Percentiles rank a stretch among this genome's conserved stretches.
These are phyloP conservation scores for Tragelaphus oryx DNA, from an alignment of 2,797 vertebrate species.

Conservation along the genomic window DNA sequence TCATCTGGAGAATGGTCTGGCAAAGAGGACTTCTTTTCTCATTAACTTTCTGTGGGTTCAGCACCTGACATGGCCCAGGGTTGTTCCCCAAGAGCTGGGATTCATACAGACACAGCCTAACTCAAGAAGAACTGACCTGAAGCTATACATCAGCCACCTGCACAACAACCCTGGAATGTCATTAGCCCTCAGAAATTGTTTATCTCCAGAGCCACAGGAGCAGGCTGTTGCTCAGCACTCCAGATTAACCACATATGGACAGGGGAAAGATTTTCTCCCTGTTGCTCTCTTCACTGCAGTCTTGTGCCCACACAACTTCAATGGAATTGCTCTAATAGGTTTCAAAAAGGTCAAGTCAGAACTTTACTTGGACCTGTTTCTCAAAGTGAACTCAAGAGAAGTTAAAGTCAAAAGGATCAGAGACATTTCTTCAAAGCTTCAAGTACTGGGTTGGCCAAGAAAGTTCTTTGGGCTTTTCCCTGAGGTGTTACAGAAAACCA, in stretches of 20 bases:
- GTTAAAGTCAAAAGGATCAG: not conserved
- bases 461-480: not conserved
- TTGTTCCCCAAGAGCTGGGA: slow-evolving; percentile 36
- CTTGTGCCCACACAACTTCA: not conserved
- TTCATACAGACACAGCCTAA: slow-evolving; percentile 4
- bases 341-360: not conserved
- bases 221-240: not conserved
- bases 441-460: not conserved
- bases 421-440: not conserved
- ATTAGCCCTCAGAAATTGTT: not conserved
- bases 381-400: not conserved
- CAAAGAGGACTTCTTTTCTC: not conserved
- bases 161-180: not conserved
- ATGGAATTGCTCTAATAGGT: not conserved
- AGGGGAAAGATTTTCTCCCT: not conserved
- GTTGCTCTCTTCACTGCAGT: not conserved
- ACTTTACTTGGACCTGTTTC: not conserved
- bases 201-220: not conserved
- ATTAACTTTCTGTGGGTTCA: slow-evolving; percentile 38
- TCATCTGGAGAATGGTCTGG: not conserved
- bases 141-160: not conserved
- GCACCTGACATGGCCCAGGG: not conserved
- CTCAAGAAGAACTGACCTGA: slow-evolving; percentile 34
- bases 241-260: not conserved
- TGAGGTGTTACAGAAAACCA: not conserved